A percentile compares a stretch with the other conserved stretches of the same genome.
Conservation (phyloP, 2,888 invertebrate species). For the Dicranocentrus wangi region DNA sequence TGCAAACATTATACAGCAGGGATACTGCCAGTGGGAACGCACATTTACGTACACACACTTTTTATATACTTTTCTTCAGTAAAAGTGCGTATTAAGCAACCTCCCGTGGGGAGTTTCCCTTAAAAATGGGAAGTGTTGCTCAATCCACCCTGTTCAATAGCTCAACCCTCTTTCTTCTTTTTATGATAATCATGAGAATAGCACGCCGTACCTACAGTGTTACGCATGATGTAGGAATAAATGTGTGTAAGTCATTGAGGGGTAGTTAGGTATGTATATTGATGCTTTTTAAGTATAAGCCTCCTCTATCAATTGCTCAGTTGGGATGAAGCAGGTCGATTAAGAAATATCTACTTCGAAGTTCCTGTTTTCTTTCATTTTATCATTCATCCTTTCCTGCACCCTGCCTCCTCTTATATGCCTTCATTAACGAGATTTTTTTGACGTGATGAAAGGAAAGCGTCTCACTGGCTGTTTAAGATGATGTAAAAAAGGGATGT, state of each 20-base stretch:
- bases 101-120: conserved; percentile 63
- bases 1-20: too few relatives aligned
- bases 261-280: background rate
- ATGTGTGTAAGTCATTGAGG: background rate
- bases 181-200: background rate
- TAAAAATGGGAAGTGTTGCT: conserved; percentile 64
- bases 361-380: conserved; percentile 22
- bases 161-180: conserved; percentile 52
- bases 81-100: conserved; percentile 46
- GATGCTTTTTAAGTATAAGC: background rate
- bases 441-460: background rate
- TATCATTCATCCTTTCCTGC: background rate
- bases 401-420: background rate
- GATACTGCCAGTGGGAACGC: conserved; percentile 10
- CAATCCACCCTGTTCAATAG: conserved; percentile 58
- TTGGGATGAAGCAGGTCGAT: conserved; percentile 32
- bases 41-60: background rate
- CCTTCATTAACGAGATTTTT: background rate
- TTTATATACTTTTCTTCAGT: conserved; percentile 29
- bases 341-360: conserved; percentile 46
- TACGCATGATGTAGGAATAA: background rate
- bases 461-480: background rate
- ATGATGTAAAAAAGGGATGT: conserved; percentile 17
- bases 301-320: background rate
- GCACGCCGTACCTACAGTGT: background rate